Evolutionary conservation across 2,797 vertebrate genomes (phyloP).

Genomic region (Spondyliosoma cantharus): DNA sequence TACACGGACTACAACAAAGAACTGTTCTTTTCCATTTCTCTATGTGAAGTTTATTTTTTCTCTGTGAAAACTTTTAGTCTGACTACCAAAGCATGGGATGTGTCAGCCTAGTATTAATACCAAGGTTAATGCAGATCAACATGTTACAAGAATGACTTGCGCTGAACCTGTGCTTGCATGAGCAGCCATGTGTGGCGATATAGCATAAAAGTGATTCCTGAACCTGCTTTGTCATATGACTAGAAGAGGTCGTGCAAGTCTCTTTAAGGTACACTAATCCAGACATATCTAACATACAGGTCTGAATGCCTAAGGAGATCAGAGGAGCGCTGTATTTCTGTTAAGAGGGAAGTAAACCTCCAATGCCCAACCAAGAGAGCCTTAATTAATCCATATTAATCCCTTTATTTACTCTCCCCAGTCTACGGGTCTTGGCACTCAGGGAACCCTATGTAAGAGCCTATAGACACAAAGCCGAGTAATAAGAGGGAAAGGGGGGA

Average conservation of each 20-base stretch:
- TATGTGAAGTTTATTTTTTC: not conserved
- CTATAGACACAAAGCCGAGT: constrained; percentile 31
- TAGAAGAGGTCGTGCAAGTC: constrained; percentile 12
- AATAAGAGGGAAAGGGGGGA: constrained; percentile 1
- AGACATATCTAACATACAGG: constrained; percentile 39
- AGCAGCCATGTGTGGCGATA: constrained; percentile 16
- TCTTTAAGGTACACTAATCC: constrained; percentile 52
- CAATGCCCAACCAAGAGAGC: constrained; percentile 19
- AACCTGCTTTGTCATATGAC: constrained; percentile 58
- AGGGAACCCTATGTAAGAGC: constrained; percentile 6
- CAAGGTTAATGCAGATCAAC: constrained; percentile 30
- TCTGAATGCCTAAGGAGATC: constrained; percentile 54
- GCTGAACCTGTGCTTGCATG: constrained; percentile 10
- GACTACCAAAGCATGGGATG: not conserved
- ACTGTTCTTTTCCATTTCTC: not conserved
- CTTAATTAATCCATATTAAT: constrained; percentile 62
- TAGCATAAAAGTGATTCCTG: constrained; percentile 49
- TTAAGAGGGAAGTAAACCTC: constrained; percentile 40
- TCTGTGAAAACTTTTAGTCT: not conserved
- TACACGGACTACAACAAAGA: not conserved
- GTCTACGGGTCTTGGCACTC: constrained; percentile 31
- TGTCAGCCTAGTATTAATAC: constrained; percentile 15
- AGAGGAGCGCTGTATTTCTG: constrained; percentile 27
- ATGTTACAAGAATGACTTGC: constrained; percentile 25
- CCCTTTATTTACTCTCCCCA: constrained; percentile 44